These are phyloP conservation scores for Cataglyphis hispanica DNA, from an alignment of 1,140 invertebrate genomes.

Conservation along the genomic window DNA sequence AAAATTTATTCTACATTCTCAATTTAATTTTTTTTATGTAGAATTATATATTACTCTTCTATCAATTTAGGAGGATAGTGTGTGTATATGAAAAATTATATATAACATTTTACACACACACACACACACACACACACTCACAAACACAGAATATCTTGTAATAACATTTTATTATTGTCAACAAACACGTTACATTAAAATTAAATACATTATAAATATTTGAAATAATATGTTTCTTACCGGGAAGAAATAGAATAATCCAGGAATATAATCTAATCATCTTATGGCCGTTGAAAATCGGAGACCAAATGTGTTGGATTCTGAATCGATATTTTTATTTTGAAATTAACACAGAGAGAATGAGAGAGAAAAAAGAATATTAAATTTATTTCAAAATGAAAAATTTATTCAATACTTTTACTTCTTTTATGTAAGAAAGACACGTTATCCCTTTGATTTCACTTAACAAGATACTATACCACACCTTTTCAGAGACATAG, in stretches of 20 bases:
- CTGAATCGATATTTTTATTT: not conserved
- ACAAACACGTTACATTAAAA: not conserved
- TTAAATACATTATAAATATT: not conserved
- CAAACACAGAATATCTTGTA: too few species aligned
- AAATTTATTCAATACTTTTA: not conserved
- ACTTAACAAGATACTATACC: slow-evolving; percentile 74
- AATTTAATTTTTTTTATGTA: too few species aligned
- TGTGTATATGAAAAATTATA: not conserved
- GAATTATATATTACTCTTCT: too few species aligned
- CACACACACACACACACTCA: too few species aligned
- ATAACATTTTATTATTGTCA: not conserved
- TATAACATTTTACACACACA: not conserved
- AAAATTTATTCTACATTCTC: too few species aligned
- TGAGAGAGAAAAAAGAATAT: not conserved
- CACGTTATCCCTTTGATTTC: slow-evolving; percentile 47
- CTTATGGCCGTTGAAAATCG: not conserved
- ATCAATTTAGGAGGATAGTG: too few species aligned
- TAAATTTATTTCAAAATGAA: not conserved
- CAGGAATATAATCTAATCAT: slow-evolving; percentile 50
- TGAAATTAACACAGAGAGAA: not conserved
- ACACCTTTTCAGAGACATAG: slow-evolving; percentile 80
- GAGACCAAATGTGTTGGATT: not conserved
- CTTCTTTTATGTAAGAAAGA: slow-evolving; percentile 33
- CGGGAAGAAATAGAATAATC: slow-evolving; percentile 33
- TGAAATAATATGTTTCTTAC: slow-evolving; percentile 42